Percentiles rank a stretch among this genome's conserved stretches.
Evolutionary conservation across 2,888 invertebrate genomes (phyloP).

Genomic region (Dryococelus australis): DNA sequence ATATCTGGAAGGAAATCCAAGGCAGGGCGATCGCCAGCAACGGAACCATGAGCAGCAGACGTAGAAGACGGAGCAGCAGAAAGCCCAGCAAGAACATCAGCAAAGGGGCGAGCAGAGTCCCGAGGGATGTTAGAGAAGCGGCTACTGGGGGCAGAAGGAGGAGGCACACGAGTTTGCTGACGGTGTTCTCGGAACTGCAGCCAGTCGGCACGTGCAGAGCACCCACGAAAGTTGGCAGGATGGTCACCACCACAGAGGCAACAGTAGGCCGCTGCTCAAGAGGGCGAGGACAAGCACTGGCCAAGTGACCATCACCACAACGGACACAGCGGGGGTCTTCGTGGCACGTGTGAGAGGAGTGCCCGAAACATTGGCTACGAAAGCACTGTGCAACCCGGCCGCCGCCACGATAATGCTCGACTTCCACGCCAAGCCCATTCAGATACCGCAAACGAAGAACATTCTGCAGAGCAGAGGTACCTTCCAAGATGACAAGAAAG

Average conservation of each 20-base stretch:
- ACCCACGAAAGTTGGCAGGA: not conserved
- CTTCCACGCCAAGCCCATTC: not conserved
- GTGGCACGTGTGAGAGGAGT: not conserved
- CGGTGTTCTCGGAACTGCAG: not conserved
- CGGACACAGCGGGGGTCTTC: not conserved
- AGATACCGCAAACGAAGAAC: not conserved
- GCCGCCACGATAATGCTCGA: not conserved
- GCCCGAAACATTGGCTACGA: not conserved
- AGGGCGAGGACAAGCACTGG: not conserved
- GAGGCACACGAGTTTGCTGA: not conserved
- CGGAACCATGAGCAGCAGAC: not conserved
- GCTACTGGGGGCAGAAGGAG: not conserved
- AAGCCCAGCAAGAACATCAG: no score
- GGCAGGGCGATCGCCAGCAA: not conserved
- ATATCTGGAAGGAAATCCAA: not conserved
- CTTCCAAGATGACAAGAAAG: not conserved
- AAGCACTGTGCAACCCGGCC: not conserved
- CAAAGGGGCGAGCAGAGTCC: not conserved
- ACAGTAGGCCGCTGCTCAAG: not conserved
- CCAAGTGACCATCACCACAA: not conserved
- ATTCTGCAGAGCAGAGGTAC: not conserved
- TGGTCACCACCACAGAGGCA: not conserved
- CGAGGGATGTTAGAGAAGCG: not conserved
- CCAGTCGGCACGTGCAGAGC: not conserved
- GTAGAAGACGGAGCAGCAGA: not conserved